These are phyloP conservation scores for Thera obeliscata DNA, from an alignment of 2,888 invertebrate species.

Conservation along the genomic window DNA sequence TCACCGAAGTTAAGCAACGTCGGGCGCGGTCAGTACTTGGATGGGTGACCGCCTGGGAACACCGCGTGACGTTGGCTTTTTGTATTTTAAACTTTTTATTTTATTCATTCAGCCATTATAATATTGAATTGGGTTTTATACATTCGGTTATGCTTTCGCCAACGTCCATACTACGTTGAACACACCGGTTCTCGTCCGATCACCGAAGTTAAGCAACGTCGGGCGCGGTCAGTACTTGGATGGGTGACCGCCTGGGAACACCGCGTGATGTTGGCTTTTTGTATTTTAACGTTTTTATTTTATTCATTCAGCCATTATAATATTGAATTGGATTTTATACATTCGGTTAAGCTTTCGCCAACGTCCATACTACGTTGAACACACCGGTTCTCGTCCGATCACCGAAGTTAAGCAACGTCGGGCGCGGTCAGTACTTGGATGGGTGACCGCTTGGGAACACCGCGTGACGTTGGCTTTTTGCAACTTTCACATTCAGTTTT, in stretches of 20 bases:
- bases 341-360: constrained; percentile 10
- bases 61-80: constrained; percentile 57
- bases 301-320: no score
- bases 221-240: constrained; percentile 72
- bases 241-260: constrained; percentile 71
- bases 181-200: constrained; percentile 73
- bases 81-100: not conserved
- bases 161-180: constrained; percentile 43
- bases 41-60: constrained; percentile 70
- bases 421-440: constrained; percentile 71
- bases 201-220: constrained; percentile 78
- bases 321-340: not conserved
- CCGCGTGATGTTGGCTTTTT: constrained; percentile 63
- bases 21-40: constrained; percentile 74
- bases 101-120: no score
- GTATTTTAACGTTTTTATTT: not conserved
- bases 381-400: constrained; percentile 75
- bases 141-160: not conserved
- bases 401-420: constrained; percentile 78
- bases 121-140: no score
- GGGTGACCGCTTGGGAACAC: constrained; percentile 71
- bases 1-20: constrained; percentile 79
- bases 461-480: constrained; percentile 51
- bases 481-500: no score
- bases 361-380: constrained; percentile 45